phyloP scores from a whole-genome alignment of 2,888 invertebrate genomes.

The Chironomus tentans region DNA sequence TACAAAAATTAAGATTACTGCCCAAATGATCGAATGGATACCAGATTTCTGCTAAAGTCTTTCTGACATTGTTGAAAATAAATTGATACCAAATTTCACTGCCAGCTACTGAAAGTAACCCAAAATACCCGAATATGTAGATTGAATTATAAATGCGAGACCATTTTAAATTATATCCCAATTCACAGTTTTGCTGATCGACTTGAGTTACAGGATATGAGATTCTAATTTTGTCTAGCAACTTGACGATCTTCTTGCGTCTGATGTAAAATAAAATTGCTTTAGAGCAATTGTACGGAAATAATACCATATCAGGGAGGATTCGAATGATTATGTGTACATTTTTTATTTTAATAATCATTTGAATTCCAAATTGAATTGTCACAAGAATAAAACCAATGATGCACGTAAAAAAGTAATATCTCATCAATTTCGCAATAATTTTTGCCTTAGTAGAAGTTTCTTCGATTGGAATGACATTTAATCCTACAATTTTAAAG shows the following conservation, averaged over 20 bases:
- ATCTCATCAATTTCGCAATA: neutral
- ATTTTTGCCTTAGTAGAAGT: neutral
- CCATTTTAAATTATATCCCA: neutral
- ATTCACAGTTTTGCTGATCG: neutral
- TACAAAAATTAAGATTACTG: neutral
- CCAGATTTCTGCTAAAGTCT: neutral
- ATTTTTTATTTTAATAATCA: neutral
- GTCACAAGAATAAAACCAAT: neutral
- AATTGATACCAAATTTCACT: neutral
- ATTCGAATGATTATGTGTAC: neutral
- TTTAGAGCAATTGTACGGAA: neutral
- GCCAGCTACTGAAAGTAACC: neutral
- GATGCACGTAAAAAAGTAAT: neutral
- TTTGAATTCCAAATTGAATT: neutral
- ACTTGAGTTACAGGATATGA: neutral
- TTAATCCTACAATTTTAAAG: neutral
- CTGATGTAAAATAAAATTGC: neutral
- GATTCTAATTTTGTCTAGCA: neutral
- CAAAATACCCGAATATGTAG: neutral
- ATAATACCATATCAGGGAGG: neutral
- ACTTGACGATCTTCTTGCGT: neutral
- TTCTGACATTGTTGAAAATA: neutral
- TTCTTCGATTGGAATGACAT: neutral
- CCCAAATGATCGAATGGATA: neutral
- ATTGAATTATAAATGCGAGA: neutral